phyloP scores from a whole-genome alignment of 1,140 invertebrate species.

The Formica exsecta region DNA sequence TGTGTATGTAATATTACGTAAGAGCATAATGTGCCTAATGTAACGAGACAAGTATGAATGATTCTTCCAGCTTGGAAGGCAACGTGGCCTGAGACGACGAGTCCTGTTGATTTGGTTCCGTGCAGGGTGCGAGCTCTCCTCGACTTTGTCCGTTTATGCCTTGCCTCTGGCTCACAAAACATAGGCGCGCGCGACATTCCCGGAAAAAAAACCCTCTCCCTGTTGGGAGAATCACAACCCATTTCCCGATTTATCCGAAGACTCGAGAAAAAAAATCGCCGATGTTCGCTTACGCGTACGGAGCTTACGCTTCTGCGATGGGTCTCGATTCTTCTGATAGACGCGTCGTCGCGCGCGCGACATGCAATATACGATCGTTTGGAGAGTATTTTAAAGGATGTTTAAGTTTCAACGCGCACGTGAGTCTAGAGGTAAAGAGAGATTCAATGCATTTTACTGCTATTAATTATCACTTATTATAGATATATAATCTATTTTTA shows the following conservation, averaged over 20 bases:
- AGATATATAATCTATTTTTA: slow-evolving; percentile 17
- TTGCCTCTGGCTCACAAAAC: slow-evolving; percentile 67
- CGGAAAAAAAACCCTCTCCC: too few relatives aligned
- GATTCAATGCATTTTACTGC: not conserved
- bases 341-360: not conserved
- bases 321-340: not conserved
- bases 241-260: not conserved
- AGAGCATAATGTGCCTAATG: slow-evolving; percentile 47
- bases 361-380: not conserved
- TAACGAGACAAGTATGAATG: slow-evolving; percentile 67
- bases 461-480: slow-evolving; percentile 32
- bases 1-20: slow-evolving; percentile 63
- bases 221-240: not conserved
- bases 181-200: not conserved
- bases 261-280: slow-evolving; percentile 5
- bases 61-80: slow-evolving; percentile 77
- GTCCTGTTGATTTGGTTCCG: slow-evolving; percentile 87
- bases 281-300: slow-evolving; percentile 15
- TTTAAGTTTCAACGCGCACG: not conserved
- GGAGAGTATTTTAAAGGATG: not conserved
- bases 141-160: slow-evolving; percentile 67
- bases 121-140: slow-evolving; percentile 84
- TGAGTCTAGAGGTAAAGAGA: slow-evolving; percentile 43
- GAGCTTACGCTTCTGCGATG: not conserved
- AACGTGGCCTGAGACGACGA: slow-evolving; percentile 77